A percentile compares a stretch with the other conserved stretches of the same genome.
Evolutionary conservation across 2,888 invertebrate species (phyloP).

Genomic region (Callyntrura guangdongensis): DNA sequence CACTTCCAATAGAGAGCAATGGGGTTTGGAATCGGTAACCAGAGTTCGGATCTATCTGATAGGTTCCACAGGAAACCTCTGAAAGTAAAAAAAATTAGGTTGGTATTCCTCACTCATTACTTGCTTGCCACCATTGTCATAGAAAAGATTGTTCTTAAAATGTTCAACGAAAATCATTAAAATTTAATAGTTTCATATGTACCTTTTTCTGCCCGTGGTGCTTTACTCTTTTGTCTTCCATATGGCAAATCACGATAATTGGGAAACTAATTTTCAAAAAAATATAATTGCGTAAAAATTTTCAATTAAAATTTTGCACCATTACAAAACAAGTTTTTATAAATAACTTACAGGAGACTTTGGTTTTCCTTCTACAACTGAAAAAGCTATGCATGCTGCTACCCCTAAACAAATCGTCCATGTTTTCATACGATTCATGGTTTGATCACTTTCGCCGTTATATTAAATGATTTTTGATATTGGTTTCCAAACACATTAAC

Average conservation of each 20-base stretch:
- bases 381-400: neutral
- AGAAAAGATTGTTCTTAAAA: too few species aligned
- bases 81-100: neutral
- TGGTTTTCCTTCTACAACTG: slow-evolving; percentile 15
- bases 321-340: too few species aligned
- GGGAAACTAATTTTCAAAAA: neutral
- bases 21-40: slow-evolving; percentile 79
- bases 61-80: slow-evolving; percentile 79
- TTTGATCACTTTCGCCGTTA: neutral
- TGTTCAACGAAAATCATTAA: too few species aligned
- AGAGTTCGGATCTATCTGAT: slow-evolving; percentile 63
- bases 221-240: neutral
- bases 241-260: neutral
- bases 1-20: slow-evolving; percentile 58
- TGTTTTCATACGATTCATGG: slow-evolving; percentile 26
- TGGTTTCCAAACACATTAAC: neutral
- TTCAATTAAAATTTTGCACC: neutral
- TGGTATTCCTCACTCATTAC: neutral
- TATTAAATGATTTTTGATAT: neutral
- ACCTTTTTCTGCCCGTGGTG: slow-evolving; percentile 58
- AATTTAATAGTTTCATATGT: slow-evolving; percentile 1
- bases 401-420: slow-evolving; percentile 14
- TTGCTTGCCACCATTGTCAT: neutral
- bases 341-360: slow-evolving; percentile 5
- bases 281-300: neutral